phyloP scores from a whole-genome alignment of 1,140 invertebrate species.

The Bombus polaris region DNA sequence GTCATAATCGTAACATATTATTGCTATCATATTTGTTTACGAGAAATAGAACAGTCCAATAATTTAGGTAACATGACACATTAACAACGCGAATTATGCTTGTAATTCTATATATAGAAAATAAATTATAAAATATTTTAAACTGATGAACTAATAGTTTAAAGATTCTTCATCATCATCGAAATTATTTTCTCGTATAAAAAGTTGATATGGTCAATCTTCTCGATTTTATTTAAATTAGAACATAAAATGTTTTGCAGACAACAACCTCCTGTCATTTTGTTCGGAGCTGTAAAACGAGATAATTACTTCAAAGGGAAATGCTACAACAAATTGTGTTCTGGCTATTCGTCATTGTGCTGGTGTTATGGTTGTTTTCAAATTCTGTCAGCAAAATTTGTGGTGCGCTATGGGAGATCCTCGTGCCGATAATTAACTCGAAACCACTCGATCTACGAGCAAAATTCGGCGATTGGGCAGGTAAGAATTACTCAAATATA shows the following conservation, averaged over 20 bases:
- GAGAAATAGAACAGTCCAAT: not conserved
- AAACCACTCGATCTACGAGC: slow-evolving; percentile 74
- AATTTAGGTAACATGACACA: not conserved
- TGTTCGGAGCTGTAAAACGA: not conserved
- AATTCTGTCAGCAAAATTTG: slow-evolving; percentile 67
- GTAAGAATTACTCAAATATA: slow-evolving; percentile 57
- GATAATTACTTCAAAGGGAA: slow-evolving; percentile 28
- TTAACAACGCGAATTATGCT: not conserved
- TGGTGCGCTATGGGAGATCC: slow-evolving; percentile 70
- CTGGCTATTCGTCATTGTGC: slow-evolving; percentile 70
- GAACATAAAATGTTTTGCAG: too few species aligned
- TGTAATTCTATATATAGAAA: not conserved
- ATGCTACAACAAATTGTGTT: slow-evolving; percentile 73
- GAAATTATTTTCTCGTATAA: not conserved
- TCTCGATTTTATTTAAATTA: too few species aligned
- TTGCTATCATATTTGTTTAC: not conserved
- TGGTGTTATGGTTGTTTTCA: slow-evolving; percentile 71
- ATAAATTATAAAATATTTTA: not conserved
- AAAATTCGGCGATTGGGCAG: slow-evolving; percentile 80
- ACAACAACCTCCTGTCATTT: not conserved
- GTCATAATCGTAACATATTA: not conserved
- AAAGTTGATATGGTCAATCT: not conserved
- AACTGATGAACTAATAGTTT: not conserved
- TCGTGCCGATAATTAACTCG: slow-evolving; percentile 73
- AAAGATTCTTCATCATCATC: not conserved